Evolutionary conservation across 2,888 invertebrate genomes (phyloP), one percentile per base, ranked within the genome.

Genomic region (Agrotis puta): DNA sequence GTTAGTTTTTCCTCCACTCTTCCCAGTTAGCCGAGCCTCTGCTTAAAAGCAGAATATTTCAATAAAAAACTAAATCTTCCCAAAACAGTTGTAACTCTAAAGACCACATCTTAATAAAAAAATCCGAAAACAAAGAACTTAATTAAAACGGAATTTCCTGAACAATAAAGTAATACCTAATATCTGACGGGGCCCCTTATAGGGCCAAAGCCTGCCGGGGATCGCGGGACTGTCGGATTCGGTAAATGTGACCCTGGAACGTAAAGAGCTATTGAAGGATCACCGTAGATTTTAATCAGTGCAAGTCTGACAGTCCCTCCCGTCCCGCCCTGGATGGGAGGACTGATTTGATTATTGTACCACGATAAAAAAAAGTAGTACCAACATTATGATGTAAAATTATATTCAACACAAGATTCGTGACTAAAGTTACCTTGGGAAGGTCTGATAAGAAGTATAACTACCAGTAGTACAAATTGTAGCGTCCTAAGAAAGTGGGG

Each of bases 361-460:
- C n/a, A n/a, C n/a, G n/a, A n/a, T n/a, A n/a, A n/a, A n/a, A n/a
- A n/a, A n/a, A n/a, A n/a, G n/a, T n/a, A n/a, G n/a, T n/a, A n/a
- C n/a, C n/a, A n/a, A n/a, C n/a, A 62, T 62, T 79, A 78, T 59
- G 39, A 33, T 79, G 79, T 79, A 57, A 65, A 66, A 57, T 24
- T 51, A 11, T 47, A 50, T 57, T 51, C 7, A 24, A 18, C 62
- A 51, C 53, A 56, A 24, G 27, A 33, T 59, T 77, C 74, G 43
- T 79, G 77, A 67, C 74, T 54, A 24, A 22, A 33, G 14, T 67
- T 45, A 74, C 80, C 75, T 68, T 79, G 63, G 63, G 56, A 58
- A 47, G 27, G 11, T 58, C 6, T 59, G 64, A 74, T 74, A 77
- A 68, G 53, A 18, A 80, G n/a, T 80, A 53, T 56, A 51, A 75